phyloP scores from a whole-genome alignment of 2,113 vertebrate genomes.

The Macquaria australasica region DNA sequence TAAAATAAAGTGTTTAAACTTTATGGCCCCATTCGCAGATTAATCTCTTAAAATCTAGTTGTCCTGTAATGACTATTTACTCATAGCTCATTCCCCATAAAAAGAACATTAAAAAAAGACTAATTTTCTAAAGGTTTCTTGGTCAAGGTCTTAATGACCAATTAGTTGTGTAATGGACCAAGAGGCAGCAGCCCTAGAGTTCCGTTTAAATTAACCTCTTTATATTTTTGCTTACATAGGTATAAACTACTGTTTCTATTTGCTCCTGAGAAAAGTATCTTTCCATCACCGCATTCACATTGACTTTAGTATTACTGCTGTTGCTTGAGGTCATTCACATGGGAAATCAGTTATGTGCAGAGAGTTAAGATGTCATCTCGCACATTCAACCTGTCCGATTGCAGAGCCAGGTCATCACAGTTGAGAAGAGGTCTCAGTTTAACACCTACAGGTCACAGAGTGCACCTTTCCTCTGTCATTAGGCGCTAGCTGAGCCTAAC shows the following conservation, averaged over 20 bases:
- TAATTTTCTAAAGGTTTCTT: conserved; percentile 17
- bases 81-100: conserved; percentile 7
- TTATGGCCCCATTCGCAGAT: conserved; percentile 6
- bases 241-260: background rate
- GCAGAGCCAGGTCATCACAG: conserved; percentile 38
- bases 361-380: conserved; percentile 51
- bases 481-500: conserved; percentile 49
- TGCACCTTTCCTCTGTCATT: conserved; percentile 59
- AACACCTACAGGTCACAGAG: conserved; percentile 69
- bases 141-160: conserved; percentile 27
- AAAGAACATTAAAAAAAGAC: conserved; percentile 15
- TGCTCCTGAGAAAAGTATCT: background rate
- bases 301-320: background rate
- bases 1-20: background rate
- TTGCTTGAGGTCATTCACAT: background rate
- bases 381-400: conserved; percentile 46
- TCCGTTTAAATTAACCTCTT: background rate
- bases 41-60: conserved; percentile 15
- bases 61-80: conserved; percentile 13
- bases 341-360: background rate
- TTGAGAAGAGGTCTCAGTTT: conserved; percentile 65
- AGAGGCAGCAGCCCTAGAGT: background rate
- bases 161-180: conserved; percentile 35
- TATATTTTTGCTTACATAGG: background rate
- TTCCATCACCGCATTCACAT: background rate